Base-by-base conservation (phyloP, 1,140 invertebrate species). In the Polyergus mexicanus region DNA sequence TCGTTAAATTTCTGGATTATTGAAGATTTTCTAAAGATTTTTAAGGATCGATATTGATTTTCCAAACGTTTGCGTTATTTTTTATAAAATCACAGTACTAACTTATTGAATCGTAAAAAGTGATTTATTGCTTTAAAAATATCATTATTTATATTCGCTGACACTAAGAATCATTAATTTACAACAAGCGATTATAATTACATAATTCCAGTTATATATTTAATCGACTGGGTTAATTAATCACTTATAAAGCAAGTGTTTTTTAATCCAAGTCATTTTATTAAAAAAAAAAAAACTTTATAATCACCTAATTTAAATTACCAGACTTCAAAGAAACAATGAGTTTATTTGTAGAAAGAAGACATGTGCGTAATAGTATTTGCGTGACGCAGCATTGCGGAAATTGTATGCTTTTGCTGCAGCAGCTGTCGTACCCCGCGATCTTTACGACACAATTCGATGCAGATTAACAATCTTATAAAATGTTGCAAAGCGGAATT, bases 401-500 rank as follows among this genome's bases (percentile, higher is more conserved):
- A 87, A 86, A 88, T 44, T 65, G 41, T 84, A 10, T 44, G 74
- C 58, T 35, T 62, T 75, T 62, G 41, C 58, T 32, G 60, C 76
- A 72, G 66, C 87, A 60, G 76, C 58, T 74, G 72, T 80, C 88
- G 76, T 90, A 89, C 89, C 85, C 65, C 62, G 10, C 41, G 74
- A 90, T 90, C 88, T 90, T 90, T 90, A 90, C 85, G 88, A 90
- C 68, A 69, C 44, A 35, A 80, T 69, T 80, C 77, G 51, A 35
- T 83, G 80, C 78, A 84, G 85, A 87, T 89, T 88, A 78, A 86
- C 75, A 86, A 41, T 56, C 47, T 86, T 62, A 78, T 86, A 78
- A 89, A 87, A 86, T 80, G 66, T 62, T 22, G 58, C 76, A 76
- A 75, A 89, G 38, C 78, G 88, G 60, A 41, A 54, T 72, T 56